Evolutionary conservation across 1,140 invertebrate species (phyloP).

Genomic region (Probaryconus sp.): DNA sequence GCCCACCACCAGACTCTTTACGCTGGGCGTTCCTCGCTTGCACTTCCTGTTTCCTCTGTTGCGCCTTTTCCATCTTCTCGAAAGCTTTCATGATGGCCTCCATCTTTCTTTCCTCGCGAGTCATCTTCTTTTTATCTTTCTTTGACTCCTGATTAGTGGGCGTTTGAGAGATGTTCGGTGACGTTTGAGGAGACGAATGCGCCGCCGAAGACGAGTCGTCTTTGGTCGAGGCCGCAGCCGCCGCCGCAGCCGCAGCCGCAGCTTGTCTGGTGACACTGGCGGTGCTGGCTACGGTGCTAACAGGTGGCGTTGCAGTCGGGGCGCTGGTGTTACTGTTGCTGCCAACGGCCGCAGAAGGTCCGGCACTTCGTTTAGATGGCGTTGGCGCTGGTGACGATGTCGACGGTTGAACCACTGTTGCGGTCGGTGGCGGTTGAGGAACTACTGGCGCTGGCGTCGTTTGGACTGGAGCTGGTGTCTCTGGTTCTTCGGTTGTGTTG

Average conservation of each 20-base stretch:
- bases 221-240: conserved; percentile 2
- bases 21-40: conserved; percentile 80
- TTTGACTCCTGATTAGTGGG: conserved; percentile 76
- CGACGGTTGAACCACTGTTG: not conserved
- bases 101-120: conserved; percentile 96
- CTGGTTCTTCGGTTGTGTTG: conserved; percentile 66
- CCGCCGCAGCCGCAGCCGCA: not conserved
- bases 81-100: conserved; percentile 97
- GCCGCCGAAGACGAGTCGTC: conserved; percentile 66
- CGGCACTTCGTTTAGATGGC: conserved; percentile 50
- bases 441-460: conserved; percentile 1
- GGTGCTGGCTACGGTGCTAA: conserved; percentile 4
- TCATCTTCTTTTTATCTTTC: conserved; percentile 84
- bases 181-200: conserved; percentile 68
- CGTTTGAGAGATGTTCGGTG: conserved; percentile 67
- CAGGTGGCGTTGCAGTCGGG: conserved; percentile 2
- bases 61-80: conserved; percentile 88
- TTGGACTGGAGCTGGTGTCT: not conserved
- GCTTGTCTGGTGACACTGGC: conserved; percentile 58
- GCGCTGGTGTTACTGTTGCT: conserved; percentile 16
- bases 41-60: conserved; percentile 87
- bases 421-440: not conserved
- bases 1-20: conserved; percentile 76
- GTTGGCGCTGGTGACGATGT: conserved; percentile 35
- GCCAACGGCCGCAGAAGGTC: conserved; percentile 11